Percentiles rank a stretch among this genome's conserved stretches.
Evolutionary conservation across 2,888 invertebrate genomes (phyloP).

Genomic region (Hyppa rectilinea): DNA sequence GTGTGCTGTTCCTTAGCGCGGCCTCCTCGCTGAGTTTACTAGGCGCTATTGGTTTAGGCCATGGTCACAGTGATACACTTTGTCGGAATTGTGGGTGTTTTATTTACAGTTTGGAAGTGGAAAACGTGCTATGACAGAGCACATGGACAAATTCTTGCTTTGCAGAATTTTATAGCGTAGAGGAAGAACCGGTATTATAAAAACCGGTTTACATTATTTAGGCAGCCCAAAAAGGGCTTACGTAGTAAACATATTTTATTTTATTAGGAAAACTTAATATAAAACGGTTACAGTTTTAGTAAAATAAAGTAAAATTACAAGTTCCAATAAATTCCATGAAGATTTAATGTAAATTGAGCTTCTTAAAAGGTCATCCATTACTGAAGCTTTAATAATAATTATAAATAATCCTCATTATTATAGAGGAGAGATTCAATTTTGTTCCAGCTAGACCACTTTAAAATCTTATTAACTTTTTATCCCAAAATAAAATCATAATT

Average conservation of each 20-base stretch:
- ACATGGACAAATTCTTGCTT: too few species aligned
- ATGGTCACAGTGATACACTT: slow-evolving; percentile 42
- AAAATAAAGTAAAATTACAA: too few species aligned
- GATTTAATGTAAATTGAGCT: not conserved
- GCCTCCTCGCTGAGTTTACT: slow-evolving; percentile 31
- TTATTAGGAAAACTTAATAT: too few species aligned
- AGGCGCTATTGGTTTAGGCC: slow-evolving; percentile 51
- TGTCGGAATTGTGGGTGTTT: slow-evolving; percentile 1
- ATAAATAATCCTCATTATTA: too few species aligned
- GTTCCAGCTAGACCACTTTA: not conserved
- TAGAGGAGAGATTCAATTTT: too few species aligned
- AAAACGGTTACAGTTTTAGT: too few species aligned
- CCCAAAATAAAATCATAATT: slow-evolving; percentile 9
- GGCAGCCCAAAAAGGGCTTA: not conserved
- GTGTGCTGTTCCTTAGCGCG: slow-evolving; percentile 34
- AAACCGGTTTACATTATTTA: not conserved
- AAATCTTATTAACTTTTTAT: not conserved
- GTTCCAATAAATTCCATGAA: too few species aligned
- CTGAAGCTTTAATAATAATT: too few species aligned
- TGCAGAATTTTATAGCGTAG: too few species aligned
- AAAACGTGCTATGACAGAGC: too few species aligned
- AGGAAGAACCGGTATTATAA: not conserved
- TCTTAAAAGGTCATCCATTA: not conserved
- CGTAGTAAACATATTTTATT: too few species aligned
- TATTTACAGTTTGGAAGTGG: slow-evolving; percentile 12